A percentile compares a stretch with the other conserved stretches of the same genome.
phyloP scores from a whole-genome alignment of 2,113 vertebrate genomes.

The Thryonomys swinderianus region DNA sequence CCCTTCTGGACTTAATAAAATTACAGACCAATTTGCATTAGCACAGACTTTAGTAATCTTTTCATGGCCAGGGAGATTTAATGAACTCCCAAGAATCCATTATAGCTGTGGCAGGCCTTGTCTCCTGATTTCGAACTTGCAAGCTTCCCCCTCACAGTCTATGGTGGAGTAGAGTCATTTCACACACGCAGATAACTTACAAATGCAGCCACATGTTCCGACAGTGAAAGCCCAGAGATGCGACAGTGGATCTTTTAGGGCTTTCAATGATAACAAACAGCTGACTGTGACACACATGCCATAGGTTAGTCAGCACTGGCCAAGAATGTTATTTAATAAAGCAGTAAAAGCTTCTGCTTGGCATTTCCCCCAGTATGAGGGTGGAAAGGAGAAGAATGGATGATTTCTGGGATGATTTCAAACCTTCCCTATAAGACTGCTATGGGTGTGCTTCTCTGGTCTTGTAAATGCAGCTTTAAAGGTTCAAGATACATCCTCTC shows the following conservation, averaged over 20 bases:
- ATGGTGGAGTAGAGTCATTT: not conserved
- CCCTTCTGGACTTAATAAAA: slow-evolving; percentile 13
- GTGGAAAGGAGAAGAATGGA: not conserved
- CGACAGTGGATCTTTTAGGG: not conserved
- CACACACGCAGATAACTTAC: not conserved
- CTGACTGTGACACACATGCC: not conserved
- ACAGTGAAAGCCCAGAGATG: not conserved
- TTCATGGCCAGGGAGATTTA: not conserved
- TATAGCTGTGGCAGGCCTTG: not conserved
- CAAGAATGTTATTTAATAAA: not conserved
- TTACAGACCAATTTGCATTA: not conserved
- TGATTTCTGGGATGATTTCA: not conserved
- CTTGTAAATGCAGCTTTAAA: not conserved
- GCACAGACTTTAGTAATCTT: not conserved
- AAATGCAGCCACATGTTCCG: not conserved
- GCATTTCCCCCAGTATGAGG: not conserved
- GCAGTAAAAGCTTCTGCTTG: not conserved
- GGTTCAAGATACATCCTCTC: not conserved
- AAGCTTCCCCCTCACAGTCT: not conserved
- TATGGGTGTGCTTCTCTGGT: not conserved
- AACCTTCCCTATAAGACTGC: not conserved
- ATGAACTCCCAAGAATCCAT: not conserved
- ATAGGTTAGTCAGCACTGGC: not conserved
- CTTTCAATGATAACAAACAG: not conserved
- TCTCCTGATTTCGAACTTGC: not conserved